These are phyloP conservation scores for Gerris lacustris DNA, from an alignment of 2,888 invertebrate genomes.

Conservation along the genomic window DNA sequence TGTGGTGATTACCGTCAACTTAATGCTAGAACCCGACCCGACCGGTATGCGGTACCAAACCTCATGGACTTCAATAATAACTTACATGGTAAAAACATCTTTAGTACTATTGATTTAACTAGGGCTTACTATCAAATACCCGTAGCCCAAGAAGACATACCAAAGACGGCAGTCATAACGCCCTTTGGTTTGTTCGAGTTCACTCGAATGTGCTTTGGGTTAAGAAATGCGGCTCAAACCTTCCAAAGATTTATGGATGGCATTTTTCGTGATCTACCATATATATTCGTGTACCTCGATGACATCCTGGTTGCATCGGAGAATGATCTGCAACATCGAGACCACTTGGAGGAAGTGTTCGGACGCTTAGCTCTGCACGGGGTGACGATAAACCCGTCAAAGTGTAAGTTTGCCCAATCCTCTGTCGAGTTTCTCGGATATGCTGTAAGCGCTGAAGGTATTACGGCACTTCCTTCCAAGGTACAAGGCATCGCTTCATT, in stretches of 20 bases:
- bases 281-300: too few relatives aligned
- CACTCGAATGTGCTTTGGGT: constrained; percentile 27
- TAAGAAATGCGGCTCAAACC: constrained; percentile 26
- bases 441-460: constrained; percentile 18
- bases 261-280: constrained; percentile 24
- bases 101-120: not conserved
- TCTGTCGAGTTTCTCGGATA: constrained; percentile 19
- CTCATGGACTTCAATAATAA: not conserved
- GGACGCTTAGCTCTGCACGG: constrained; percentile 22
- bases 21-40: constrained; percentile 24
- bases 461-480: constrained; percentile 11
- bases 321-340: constrained; percentile 18
- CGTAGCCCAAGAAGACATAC: constrained; percentile 2
- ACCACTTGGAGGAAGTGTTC: constrained; percentile 22
- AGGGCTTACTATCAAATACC: constrained; percentile 3
- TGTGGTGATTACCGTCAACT: constrained; percentile 32
- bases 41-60: constrained; percentile 5
- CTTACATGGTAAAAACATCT: not conserved
- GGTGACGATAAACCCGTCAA: constrained; percentile 28
- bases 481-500: constrained; percentile 32
- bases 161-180: constrained; percentile 26
- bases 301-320: constrained; percentile 33
- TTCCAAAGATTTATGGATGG: constrained; percentile 5
- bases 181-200: constrained; percentile 28
- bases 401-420: constrained; percentile 23